Evolutionary conservation across 2,888 invertebrate species (phyloP), one percentile per base, ranked within the genome.

Genomic region (Electrophaes corylata): DNA sequence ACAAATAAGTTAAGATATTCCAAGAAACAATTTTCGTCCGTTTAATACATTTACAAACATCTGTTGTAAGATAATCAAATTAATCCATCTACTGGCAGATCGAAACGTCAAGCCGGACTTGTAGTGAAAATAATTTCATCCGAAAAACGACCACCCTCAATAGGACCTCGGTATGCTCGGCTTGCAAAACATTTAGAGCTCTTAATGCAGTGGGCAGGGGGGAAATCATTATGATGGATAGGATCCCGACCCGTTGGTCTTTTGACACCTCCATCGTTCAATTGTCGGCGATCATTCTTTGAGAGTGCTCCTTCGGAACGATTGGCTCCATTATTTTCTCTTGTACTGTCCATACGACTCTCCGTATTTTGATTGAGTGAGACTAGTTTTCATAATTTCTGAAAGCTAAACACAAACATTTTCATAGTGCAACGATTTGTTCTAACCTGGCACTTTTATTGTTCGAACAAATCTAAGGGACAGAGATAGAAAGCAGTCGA

Each of bases 61-160:
- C 89, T 91, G 91, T 81, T 85, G 79, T 73, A 65, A 81, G 74
- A 79, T 90, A 87, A 91, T 91, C 90, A 89, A 88, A 90, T 91
- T 89, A 90, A 91, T 91, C 91, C 91, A 91, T 91, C 90, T 89
- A 82, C 82, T 79, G 84, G 79, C 85, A 85, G 84, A 91, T 91
- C 91, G 91, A 90, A 91, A 90, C 86, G 91, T 88, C 91, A 90
- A 83, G 69, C 76, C 76, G 81, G 79, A 79, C 83, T 79, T 80
- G 82, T 83, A 83, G 81, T 84, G 86, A 86, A 89, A 88, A 90
- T 87, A 86, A 89, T 89, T 89, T 87, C 83, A 82, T 81, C 75
- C 64, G 65, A 66, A 73, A 73, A 69, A 66, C 64, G 65, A 48
- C 84, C 83, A 79, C 35, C 49, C 20, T 65, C 52, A 20, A 44